Evolutionary conservation across 2,888 invertebrate genomes (phyloP).

Genomic region (Alviniconcha strummeri): DNA sequence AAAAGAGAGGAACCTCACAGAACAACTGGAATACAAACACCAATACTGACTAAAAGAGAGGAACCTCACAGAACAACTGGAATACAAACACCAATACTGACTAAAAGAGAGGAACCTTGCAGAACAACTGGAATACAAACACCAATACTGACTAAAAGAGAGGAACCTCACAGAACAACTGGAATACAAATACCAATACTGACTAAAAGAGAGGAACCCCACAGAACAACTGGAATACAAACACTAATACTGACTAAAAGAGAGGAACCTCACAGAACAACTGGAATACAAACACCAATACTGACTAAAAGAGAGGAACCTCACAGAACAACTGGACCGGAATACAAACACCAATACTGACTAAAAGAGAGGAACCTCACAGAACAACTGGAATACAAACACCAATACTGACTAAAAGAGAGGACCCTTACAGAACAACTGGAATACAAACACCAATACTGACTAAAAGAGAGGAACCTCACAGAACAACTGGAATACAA

Average conservation of each 20-base stretch:
- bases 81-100: too few relatives aligned
- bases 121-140: too few relatives aligned
- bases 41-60: neutral
- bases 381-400: conserved; percentile 1
- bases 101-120: too few relatives aligned
- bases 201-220: conserved; percentile 34
- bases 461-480: neutral
- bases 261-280: conserved; percentile 79
- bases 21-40: conserved; percentile 75
- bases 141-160: too few relatives aligned
- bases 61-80: neutral
- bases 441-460: neutral
- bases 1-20: conserved; percentile 75
- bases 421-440: neutral
- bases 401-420: neutral
- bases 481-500: neutral
- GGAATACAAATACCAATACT: too few relatives aligned
- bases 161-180: too few relatives aligned
- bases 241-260: too few relatives aligned
- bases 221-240: conserved; percentile 79
- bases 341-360: neutral
- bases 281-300: conserved; percentile 63
- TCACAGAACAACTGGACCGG: neutral
- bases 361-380: neutral
- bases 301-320: neutral